Evolutionary conservation across 2,113 vertebrate genomes (phyloP), one percentile per base, ranked within the genome.

Genomic region (Melierax canorus): DNA sequence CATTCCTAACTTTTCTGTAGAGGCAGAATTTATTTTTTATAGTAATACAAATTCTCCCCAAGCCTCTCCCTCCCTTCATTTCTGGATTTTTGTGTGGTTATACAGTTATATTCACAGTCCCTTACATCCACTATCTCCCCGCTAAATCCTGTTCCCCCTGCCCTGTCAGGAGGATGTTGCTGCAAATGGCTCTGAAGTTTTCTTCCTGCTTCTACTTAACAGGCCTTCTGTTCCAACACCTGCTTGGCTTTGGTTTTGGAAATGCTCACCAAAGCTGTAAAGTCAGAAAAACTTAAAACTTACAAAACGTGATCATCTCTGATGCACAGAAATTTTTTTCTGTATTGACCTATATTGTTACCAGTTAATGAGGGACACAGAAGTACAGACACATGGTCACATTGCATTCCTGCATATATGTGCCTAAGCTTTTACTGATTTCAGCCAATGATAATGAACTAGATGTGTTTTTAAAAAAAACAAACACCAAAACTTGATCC

Each of bases 341-440:
- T 72, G 19, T 46, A 43, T 36, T 55, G 74, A 56, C 19, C 15
- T 38, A 11, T 41, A 51, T 10, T 30, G 26, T 34, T 59, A 55
- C 4, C 7, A 7, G 38, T 23, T 81, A 91, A 74, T 36, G 22
- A 81, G 58, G 30, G 60, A n/a, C n/a, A 91, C 10, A 48, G 12
- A 83, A 38, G 27, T 32, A 64, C 32, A 45, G 10, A 60, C 22
- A 23, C 11, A 58, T 2, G 30, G 26, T 34, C 53, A 48, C 7
- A 48, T 0, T 63, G 23, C 12, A 34, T 15, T 43, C 21, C 12
- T 77, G 22, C 8, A 58, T 1, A 7, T 10, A 24, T 1, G 3
- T 18, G n/a, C 20, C 16, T 53, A 21, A 60, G 6, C 12, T 78
- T 90, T 46, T 50, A 78, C 12, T 36, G 45, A 75, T 71, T 73